These are phyloP conservation scores for Eretmocerus hayati DNA, from an alignment of 2,888 invertebrate species.

Conservation along the genomic window DNA sequence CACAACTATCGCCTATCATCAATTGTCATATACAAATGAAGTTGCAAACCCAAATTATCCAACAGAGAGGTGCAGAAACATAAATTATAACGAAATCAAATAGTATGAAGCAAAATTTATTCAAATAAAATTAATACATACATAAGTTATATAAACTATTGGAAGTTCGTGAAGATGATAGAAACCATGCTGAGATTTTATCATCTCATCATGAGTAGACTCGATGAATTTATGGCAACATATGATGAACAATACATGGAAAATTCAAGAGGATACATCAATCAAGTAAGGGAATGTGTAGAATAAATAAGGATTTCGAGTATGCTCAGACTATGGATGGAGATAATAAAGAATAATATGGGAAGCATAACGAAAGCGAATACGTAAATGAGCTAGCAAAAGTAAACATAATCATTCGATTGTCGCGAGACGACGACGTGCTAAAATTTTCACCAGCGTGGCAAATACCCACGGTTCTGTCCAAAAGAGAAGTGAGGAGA, in stretches of 20 bases:
- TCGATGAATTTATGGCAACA: conserved; percentile 13
- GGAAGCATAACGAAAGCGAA: conserved; percentile 7
- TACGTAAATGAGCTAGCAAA: conserved; percentile 6
- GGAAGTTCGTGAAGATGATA: conserved; percentile 9
- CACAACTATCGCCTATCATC: no score
- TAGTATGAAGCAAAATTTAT: conserved; percentile 19
- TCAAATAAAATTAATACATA: conserved; percentile 18
- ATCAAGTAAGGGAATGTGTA: conserved; percentile 4
- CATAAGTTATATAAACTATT: conserved; percentile 11
- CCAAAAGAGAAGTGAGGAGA: no score
- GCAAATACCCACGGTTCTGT: neutral
- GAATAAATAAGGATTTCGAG: conserved; percentile 1
- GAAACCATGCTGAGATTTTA: no score
- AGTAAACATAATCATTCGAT: neutral
- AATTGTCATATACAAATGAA: no score
- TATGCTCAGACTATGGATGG: no score
- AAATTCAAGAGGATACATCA: neutral
- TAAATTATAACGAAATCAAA: conserved; percentile 2
- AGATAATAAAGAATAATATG: conserved; percentile 9
- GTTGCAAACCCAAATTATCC: no score
- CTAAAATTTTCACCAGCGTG: neutral
- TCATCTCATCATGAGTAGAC: no score
- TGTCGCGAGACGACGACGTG: neutral
- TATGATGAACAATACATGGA: neutral
- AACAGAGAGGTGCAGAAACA: conserved; percentile 4